Conservation (phyloP, 2,113 vertebrate species). For the Tylochromis polylepis region DNA sequence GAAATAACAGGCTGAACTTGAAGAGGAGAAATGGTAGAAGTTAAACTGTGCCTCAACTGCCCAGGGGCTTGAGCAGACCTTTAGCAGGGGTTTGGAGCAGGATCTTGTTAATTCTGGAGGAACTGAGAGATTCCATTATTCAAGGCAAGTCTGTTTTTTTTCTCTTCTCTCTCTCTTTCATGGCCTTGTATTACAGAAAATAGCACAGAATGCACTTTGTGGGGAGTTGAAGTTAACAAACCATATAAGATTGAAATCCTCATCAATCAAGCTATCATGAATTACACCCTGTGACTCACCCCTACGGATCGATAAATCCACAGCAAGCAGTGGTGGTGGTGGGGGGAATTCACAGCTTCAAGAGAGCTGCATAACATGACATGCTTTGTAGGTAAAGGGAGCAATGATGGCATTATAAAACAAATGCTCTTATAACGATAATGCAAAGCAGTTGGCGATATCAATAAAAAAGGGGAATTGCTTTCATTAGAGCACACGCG, state of each 20-base stretch:
- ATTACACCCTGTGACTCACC: slow-evolving; percentile 74
- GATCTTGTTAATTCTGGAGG: slow-evolving; percentile 61
- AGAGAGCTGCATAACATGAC: slow-evolving; percentile 60
- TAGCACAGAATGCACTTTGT: slow-evolving; percentile 70
- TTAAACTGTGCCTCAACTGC: slow-evolving; percentile 47
- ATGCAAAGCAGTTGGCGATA: slow-evolving; percentile 37
- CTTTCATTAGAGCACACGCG: slow-evolving; percentile 13
- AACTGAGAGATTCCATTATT: slow-evolving; percentile 64
- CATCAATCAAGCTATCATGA: slow-evolving; percentile 77
- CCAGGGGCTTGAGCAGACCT: slow-evolving; percentile 51
- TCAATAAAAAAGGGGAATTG: slow-evolving; percentile 24
- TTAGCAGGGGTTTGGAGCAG: slow-evolving; percentile 32
- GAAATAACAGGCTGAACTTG: slow-evolving; percentile 34
- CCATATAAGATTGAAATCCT: slow-evolving; percentile 73
- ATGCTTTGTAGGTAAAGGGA: slow-evolving; percentile 64
- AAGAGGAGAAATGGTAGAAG: slow-evolving; percentile 42
- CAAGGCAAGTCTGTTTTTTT: slow-evolving; percentile 57
- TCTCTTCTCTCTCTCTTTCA: slow-evolving; percentile 12
- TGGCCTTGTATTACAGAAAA: slow-evolving; percentile 71
- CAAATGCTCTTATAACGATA: slow-evolving; percentile 54
- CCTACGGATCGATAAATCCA: slow-evolving; percentile 73
- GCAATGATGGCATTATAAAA: slow-evolving; percentile 46
- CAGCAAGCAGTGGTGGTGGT: slow-evolving; percentile 36
- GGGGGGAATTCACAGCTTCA: slow-evolving; percentile 40
- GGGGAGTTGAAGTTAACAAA: slow-evolving; percentile 72